Evolutionary conservation across 2,113 vertebrate species (phyloP), one percentile per base, ranked within the genome.

Genomic region (Pachypanchax playfairii): DNA sequence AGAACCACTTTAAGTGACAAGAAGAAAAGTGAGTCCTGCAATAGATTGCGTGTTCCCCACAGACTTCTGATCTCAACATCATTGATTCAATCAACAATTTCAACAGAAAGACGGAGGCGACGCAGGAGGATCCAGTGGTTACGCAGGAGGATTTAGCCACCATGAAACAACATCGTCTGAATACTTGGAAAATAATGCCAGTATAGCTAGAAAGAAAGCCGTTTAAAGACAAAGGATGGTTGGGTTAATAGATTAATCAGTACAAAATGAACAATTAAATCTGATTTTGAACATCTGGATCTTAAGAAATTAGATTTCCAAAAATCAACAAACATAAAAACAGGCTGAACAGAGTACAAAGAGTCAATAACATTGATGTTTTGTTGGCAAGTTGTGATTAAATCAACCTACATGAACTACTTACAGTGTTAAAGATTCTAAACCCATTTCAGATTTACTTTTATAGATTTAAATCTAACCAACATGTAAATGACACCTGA

Each of bases 61-160:
- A 28, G 41, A 55, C 43, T 42, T 43, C 22, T 46, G 31, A 18
- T 65, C 50, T 21, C 50, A 65, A 26, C 31, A 47, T 12, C 3
- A 36, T 13, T 26, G 17, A 38, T 4, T 28, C 22, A 5, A 9
- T 65, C 50, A 54, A 29, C 31, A 44, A 46, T 47, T 46, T 31
- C 35, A 33, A 46, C 14, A 13, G 13, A 39, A 64, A 50, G 26
- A 43, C 9, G n/a, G 0, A 28, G 33, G 20, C 18, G 50, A 33
- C 38, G 17, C 5, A 33, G 5, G 48, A 13, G 5, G 4, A 46
- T 6, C 1, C 9, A n/a, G 3, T 10, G 20, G 26, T 49, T 39
- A 15, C 10, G 35, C 6, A 28, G 17, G 48, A 22, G 22, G 46
- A n/a, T 0, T 24, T 12, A 51, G 15, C 38, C 25, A 36, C 17